phyloP scores from a whole-genome alignment of 2,797 vertebrate species.

The Mallotus villosus region DNA sequence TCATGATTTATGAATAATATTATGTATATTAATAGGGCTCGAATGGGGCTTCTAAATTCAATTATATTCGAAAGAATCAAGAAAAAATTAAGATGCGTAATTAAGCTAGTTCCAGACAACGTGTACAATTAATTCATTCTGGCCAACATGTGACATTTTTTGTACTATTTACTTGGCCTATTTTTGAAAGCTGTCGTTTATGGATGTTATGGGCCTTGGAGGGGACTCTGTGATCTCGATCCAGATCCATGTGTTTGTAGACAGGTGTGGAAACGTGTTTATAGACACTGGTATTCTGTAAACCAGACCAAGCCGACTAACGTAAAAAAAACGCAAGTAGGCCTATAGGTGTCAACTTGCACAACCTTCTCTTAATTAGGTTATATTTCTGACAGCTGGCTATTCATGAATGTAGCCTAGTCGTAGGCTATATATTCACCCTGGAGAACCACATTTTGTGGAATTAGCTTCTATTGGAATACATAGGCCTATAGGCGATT shows the following conservation, averaged over 20 bases:
- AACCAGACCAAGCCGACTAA: neutral
- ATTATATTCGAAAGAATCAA: no score
- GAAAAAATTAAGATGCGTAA: no score
- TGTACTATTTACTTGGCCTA: no score
- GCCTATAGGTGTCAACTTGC: neutral
- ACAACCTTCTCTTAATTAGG: neutral
- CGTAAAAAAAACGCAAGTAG: neutral
- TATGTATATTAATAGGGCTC: neutral
- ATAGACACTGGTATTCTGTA: neutral
- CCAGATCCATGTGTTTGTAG: neutral
- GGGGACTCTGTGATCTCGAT: neutral
- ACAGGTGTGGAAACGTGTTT: neutral
- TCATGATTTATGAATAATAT: neutral
- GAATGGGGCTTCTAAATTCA: no score
- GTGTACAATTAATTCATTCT: no score
- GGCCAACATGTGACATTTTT: no score
- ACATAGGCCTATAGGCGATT: constrained; percentile 81
- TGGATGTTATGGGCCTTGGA: no score
- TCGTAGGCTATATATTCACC: constrained; percentile 99
- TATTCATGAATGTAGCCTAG: constrained; percentile 34
- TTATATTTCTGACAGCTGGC: neutral
- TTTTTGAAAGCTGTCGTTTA: no score
- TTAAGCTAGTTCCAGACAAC: no score
- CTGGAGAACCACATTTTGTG: constrained; percentile 96
- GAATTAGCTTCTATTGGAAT: constrained; percentile 88